phyloP scores from a whole-genome alignment of 1,140 invertebrate species.

The Drosophila littoralis region DNA sequence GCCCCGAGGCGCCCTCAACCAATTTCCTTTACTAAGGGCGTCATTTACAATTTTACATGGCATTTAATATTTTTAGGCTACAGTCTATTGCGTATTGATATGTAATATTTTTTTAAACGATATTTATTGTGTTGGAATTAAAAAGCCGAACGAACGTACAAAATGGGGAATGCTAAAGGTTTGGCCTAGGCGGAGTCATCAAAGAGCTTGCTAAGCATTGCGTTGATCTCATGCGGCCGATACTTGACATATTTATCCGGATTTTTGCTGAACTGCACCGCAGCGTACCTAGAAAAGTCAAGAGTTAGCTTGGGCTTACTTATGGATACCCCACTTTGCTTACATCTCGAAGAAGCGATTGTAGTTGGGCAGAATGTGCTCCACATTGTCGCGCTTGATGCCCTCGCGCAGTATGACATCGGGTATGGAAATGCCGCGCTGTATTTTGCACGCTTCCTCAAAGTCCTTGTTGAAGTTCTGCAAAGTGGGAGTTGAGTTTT shows the following conservation, averaged over 20 bases:
- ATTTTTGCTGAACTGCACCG: constrained; percentile 95
- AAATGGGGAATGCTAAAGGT: constrained; percentile 46
- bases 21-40: constrained; percentile 77
- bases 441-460: constrained; percentile 93
- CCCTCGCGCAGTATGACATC: constrained; percentile 93
- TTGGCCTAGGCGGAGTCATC: constrained; percentile 87
- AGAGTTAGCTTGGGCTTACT: too few species aligned
- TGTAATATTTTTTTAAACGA: constrained; percentile 70
- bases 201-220: constrained; percentile 93
- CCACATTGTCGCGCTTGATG: constrained; percentile 93
- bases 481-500: too few species aligned
- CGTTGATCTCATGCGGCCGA: constrained; percentile 92
- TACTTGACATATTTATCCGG: constrained; percentile 97
- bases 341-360: constrained; percentile 91
- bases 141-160: constrained; percentile 66
- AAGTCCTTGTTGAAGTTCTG: constrained; percentile 97
- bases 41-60: constrained; percentile 55
- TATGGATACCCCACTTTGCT: constrained; percentile 38
- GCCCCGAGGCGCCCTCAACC: constrained; percentile 78
- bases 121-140: constrained; percentile 82
- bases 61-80: constrained; percentile 80
- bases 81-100: constrained; percentile 57
- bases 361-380: constrained; percentile 93
- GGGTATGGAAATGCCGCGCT: constrained; percentile 96
- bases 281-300: constrained; percentile 86